A percentile compares a stretch with the other conserved stretches of the same genome.
Evolutionary conservation across 2,113 vertebrate species (phyloP).

Genomic region (Eclectus roratus): DNA sequence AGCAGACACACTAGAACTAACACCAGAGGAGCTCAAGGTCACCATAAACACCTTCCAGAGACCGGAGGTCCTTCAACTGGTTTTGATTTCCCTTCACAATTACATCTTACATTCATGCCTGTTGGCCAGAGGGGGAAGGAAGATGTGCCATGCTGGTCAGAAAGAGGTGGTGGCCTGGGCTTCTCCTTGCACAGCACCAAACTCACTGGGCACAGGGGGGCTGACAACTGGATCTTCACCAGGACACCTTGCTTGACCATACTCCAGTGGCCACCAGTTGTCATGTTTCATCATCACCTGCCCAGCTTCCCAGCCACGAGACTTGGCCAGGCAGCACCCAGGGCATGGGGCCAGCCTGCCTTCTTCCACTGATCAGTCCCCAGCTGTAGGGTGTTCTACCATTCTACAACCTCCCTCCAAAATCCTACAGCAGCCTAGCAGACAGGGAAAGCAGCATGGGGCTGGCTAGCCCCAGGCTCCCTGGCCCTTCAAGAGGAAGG

Average conservation of each 20-base stretch:
- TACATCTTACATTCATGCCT: background rate
- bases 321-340: background rate
- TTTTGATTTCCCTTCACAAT: background rate
- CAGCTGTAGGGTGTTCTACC: background rate
- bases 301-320: rapidly evolving
- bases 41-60: background rate
- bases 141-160: background rate
- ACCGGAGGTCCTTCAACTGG: rapidly evolving
- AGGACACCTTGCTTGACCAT: background rate
- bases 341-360: background rate
- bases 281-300: background rate
- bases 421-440: background rate
- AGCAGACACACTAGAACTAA: background rate
- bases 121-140: background rate
- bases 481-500: constrained; percentile 40
- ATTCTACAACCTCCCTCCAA: background rate
- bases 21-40: background rate
- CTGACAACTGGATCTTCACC: background rate
- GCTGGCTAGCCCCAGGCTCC: constrained; percentile 40
- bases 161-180: background rate
- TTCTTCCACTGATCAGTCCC: background rate
- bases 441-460: background rate
- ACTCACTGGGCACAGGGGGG: rapidly evolving
- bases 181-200: background rate
- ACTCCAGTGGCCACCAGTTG: background rate